Evolutionary conservation across 2,113 vertebrate genomes (phyloP).

Genomic region (Albula goreensis): DNA sequence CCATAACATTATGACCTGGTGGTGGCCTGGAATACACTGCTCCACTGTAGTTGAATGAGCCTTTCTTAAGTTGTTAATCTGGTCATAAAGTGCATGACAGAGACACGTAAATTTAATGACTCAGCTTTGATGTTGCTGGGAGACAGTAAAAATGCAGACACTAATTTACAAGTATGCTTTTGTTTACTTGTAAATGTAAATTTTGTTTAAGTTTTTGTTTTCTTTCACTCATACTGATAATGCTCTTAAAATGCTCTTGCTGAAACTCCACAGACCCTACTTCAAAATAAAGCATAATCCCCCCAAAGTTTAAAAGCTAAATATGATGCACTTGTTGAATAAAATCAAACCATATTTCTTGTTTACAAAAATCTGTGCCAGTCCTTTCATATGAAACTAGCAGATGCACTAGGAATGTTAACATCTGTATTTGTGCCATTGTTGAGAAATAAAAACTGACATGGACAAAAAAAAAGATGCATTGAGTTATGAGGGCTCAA

Average conservation of each 20-base stretch:
- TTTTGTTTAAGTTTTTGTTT: no score
- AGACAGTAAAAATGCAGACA: not conserved
- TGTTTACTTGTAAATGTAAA: no score
- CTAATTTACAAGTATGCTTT: not conserved
- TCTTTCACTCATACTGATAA: not conserved
- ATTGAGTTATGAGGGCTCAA: not conserved
- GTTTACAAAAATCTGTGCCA: not conserved
- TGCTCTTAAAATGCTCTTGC: not conserved
- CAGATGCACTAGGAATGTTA: constrained; percentile 6
- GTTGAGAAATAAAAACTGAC: not conserved
- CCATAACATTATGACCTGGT: not conserved
- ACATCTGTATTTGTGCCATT: not conserved
- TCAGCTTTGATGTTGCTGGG: not conserved
- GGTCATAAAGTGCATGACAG: not conserved
- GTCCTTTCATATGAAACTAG: not conserved
- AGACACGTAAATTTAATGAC: constrained; percentile 20
- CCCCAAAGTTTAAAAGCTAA: not conserved
- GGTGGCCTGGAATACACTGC: not conserved
- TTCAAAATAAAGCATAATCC: not conserved
- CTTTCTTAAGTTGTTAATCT: constrained; percentile 6
- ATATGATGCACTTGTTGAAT: not conserved
- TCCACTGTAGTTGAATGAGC: constrained; percentile 5
- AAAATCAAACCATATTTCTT: not conserved
- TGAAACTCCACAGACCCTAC: not conserved
- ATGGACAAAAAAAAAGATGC: not conserved